phyloP scores from a whole-genome alignment of 2,888 invertebrate species.

The Electrophaes corylata region DNA sequence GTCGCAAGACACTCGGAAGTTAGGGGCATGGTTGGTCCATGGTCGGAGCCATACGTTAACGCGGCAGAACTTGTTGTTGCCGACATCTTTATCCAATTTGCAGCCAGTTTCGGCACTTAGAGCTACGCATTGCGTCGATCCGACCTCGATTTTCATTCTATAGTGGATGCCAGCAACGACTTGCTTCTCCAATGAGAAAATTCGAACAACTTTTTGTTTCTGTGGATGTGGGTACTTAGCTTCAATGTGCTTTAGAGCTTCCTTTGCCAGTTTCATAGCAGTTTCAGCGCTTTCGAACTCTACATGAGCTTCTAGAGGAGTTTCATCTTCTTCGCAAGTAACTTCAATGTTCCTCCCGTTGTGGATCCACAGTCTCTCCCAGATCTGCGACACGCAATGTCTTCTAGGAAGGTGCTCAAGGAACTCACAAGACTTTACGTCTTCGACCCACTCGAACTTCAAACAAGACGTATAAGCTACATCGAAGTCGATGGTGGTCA shows the following conservation, averaged over 20 bases:
- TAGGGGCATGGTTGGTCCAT: conserved; percentile 68
- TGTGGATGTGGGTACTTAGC: conserved; percentile 72
- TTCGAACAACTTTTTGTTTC: conserved; percentile 68
- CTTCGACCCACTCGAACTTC: conserved; percentile 70
- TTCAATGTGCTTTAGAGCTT: conserved; percentile 72
- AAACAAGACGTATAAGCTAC: conserved; percentile 73
- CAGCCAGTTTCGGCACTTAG: conserved; percentile 62
- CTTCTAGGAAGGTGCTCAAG: conserved; percentile 67
- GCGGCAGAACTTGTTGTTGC: conserved; percentile 66
- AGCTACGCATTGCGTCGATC: conserved; percentile 68
- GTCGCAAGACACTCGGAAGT: conserved; percentile 69
- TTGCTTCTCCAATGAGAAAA: conserved; percentile 73
- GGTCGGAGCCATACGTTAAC: conserved; percentile 74
- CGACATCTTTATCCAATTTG: conserved; percentile 46
- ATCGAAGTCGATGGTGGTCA: conserved; percentile 72
- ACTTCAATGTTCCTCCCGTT: conserved; percentile 67
- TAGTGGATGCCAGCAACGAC: conserved; percentile 73
- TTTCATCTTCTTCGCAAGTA: conserved; percentile 66
- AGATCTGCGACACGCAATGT: conserved; percentile 66
- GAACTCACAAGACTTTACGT: conserved; percentile 64
- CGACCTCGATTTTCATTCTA: conserved; percentile 74
- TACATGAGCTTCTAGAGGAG: conserved; percentile 62
- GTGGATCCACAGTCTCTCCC: conserved; percentile 64
- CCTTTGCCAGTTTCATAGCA: conserved; percentile 61
- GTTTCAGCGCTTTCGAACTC: conserved; percentile 63